Evolutionary conservation across 2,888 invertebrate species (phyloP), one percentile per base, ranked within the genome.

Genomic region (Nomada goodeniana): DNA sequence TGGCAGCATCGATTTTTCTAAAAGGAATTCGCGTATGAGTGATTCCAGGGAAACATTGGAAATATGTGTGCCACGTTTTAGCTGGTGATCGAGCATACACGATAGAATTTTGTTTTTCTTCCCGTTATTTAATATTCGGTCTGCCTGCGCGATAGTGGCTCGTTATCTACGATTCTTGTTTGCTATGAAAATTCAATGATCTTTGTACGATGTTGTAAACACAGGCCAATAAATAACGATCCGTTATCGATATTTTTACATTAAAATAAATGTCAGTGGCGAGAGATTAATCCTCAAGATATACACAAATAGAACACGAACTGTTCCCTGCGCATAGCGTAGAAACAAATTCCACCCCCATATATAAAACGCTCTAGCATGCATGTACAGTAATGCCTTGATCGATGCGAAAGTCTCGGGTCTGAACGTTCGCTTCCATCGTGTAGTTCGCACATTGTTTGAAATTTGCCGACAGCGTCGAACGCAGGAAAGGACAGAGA

Each of bases 171-270:
- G 72, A 44, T 64, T 65, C 29, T 57, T 76, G 72, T 81, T 82
- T 73, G n/a, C 81, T 73, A 76, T 70, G 81, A 76, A 81, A 80
- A 82, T 81, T 70, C 69, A 65, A 44, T 69, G 76, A 55, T 69
- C 60, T 72, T 55, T 44, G 42, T 77, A 77, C 70, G 73, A 77
- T 82, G 73, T 70, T 67, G 65, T 67, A 65, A 69, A 53, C 29
- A 57, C 29, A 20, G 23, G 61, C 71, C 55, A 65, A 57, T 74
- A 68, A 74, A 75, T 57, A 67, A 75, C 74, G 69, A 61, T 15
- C 55, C 29, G 77, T 74, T 82, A 82, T 77, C 77, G 61, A 67
- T 74, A 64, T 80, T 75, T 82, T 82, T 77, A 71, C 70, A 70
- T 74, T 42, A 59, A 52, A 36, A 29, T 70, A 67, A 55, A 81